Conservation (phyloP, 2,113 vertebrate genomes). For the Laticauda colubrina region DNA sequence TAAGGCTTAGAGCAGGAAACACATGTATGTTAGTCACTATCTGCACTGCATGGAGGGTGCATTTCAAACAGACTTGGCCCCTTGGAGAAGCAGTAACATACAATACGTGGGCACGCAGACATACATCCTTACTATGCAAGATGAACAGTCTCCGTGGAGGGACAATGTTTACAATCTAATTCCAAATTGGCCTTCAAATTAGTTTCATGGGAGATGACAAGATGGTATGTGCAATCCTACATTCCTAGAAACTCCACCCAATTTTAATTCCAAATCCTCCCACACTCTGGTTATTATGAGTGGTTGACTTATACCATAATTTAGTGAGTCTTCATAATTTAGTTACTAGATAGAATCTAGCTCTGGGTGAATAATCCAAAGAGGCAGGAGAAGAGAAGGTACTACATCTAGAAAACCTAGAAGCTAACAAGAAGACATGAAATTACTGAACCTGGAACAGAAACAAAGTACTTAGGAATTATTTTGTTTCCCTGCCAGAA, state of each 20-base stretch:
- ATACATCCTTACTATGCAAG: background rate
- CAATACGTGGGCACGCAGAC: background rate
- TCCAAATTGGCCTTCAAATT: background rate
- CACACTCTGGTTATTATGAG: background rate
- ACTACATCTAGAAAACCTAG: background rate
- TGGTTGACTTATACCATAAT: background rate
- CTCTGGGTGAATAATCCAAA: background rate
- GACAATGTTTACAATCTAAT: background rate
- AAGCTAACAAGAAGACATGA: background rate
- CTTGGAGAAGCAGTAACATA: background rate
- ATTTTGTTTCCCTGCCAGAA: background rate
- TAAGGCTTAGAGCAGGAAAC: background rate
- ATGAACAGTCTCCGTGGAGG: background rate
- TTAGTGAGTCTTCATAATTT: background rate
- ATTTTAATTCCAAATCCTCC: background rate
- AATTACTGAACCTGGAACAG: background rate
- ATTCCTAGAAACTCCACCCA: background rate
- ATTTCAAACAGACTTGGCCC: background rate
- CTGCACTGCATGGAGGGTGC: background rate
- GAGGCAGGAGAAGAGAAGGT: background rate
- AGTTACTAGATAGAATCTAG: background rate
- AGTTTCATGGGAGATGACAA: background rate
- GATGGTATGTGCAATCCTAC: background rate
- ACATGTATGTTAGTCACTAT: background rate
- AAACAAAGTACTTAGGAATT: background rate